These are phyloP conservation scores for Heliconius ethilla DNA, from an alignment of 2,888 invertebrate genomes.

Conservation along the genomic window DNA sequence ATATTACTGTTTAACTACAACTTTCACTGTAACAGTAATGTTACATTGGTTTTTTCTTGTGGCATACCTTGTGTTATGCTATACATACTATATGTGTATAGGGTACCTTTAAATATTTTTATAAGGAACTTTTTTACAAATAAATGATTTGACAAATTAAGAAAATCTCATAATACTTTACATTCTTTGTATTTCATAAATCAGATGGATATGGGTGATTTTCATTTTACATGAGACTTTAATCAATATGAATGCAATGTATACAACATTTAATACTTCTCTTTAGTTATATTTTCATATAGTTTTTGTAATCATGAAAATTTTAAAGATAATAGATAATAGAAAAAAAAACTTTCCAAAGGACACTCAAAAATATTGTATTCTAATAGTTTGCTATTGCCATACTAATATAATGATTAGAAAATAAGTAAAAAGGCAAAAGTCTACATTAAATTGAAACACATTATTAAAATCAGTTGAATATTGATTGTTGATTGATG, in stretches of 20 bases:
- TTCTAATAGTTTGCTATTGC: constrained; percentile 10
- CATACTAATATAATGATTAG: constrained; percentile 13
- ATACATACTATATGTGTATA: constrained; percentile 59
- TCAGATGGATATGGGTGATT: background rate
- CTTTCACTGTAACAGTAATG: constrained; percentile 18
- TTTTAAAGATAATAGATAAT: background rate
- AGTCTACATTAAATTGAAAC: background rate
- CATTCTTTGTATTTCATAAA: constrained; percentile 6
- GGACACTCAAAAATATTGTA: constrained; percentile 8
- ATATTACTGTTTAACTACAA: constrained; percentile 12
- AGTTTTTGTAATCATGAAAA: background rate
- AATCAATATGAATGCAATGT: background rate
- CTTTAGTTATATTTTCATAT: constrained; percentile 5
- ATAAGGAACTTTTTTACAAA: constrained; percentile 49
- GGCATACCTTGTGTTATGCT: constrained; percentile 63
- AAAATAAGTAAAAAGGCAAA: constrained; percentile 1
- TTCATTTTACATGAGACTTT: constrained; percentile 4
- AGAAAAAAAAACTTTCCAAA: background rate
- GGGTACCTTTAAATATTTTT: constrained; percentile 70
- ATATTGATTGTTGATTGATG: background rate
- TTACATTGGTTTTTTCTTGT: constrained; percentile 33
- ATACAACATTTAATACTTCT: background rate
- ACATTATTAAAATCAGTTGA: background rate
- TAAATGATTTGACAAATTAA: constrained; percentile 29
- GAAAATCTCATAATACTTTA: constrained; percentile 1